phyloP scores from a whole-genome alignment of 2,797 vertebrate genomes.

The Trachurus trachurus region DNA sequence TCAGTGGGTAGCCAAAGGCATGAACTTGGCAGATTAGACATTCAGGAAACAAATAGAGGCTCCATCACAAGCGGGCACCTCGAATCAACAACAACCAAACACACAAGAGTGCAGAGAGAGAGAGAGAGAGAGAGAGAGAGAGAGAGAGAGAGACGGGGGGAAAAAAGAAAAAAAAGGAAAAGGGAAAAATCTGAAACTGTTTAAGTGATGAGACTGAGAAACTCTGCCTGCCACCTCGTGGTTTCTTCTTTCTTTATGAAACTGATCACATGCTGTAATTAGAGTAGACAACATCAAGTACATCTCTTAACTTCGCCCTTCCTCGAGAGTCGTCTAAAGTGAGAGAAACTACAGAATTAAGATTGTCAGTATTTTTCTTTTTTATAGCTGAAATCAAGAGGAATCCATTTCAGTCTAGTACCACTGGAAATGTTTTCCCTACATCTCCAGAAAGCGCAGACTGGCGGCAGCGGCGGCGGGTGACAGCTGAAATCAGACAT shows the following conservation, averaged over 20 bases:
- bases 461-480: not conserved
- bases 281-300: conserved; percentile 10
- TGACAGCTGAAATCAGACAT: conserved; percentile 29
- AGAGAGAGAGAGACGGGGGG: not conserved
- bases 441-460: not conserved
- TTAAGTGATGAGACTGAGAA: conserved; percentile 75
- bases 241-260: conserved; percentile 38
- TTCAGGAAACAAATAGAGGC: conserved; percentile 90
- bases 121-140: not conserved
- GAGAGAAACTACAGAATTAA: conserved; percentile 18
- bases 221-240: conserved; percentile 63
- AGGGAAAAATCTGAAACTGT: conserved; percentile 70
- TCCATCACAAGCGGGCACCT: conserved; percentile 70
- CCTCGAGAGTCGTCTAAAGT: not conserved
- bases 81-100: conserved; percentile 71
- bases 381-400: conserved; percentile 16
- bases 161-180: not conserved
- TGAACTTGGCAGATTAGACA: conserved; percentile 95
- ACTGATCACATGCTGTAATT: conserved; percentile 34
- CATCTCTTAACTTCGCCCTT: conserved; percentile 14
- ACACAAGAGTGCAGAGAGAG: conserved; percentile 53
- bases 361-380: not conserved
- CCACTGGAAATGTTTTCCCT: not conserved
- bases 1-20: conserved; percentile 90
- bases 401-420: not conserved